Evolutionary conservation across 2,797 vertebrate genomes (phyloP).

Genomic region (Melopsittacus undulatus): DNA sequence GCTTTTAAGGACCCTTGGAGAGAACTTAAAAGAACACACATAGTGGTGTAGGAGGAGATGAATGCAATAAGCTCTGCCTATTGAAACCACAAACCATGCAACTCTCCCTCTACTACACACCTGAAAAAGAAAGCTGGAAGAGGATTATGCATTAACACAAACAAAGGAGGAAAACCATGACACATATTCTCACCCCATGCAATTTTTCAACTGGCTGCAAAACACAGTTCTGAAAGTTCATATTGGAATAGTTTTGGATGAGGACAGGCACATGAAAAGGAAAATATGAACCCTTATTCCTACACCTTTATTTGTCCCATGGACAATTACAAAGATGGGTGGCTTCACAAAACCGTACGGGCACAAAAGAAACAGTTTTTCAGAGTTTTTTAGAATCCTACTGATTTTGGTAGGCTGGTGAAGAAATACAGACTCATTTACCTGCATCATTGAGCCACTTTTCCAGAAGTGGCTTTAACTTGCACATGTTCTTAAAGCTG

Average conservation of each 20-base stretch:
- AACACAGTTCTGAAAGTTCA: background rate
- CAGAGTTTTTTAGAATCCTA: background rate
- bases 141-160: constrained; percentile 51
- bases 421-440: constrained; percentile 70
- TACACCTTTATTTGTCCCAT: background rate
- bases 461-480: constrained; percentile 98
- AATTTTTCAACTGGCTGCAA: constrained; percentile 1
- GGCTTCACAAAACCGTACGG: constrained; percentile 43
- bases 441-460: constrained; percentile 99
- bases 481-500: constrained; percentile 99
- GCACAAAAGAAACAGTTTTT: constrained; percentile 12
- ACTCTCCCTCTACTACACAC: background rate
- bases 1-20: background rate
- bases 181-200: constrained; percentile 11
- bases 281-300: background rate
- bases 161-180: background rate
- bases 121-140: constrained; percentile 57
- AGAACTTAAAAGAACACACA: background rate
- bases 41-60: background rate
- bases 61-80: constrained; percentile 52
- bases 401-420: constrained; percentile 1
- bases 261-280: background rate
- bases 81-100: constrained; percentile 50
- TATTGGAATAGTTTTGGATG: background rate
- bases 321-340: background rate